These are phyloP conservation scores for Melieria picta DNA, from an alignment of 2,888 invertebrate species.

Conservation along the genomic window DNA sequence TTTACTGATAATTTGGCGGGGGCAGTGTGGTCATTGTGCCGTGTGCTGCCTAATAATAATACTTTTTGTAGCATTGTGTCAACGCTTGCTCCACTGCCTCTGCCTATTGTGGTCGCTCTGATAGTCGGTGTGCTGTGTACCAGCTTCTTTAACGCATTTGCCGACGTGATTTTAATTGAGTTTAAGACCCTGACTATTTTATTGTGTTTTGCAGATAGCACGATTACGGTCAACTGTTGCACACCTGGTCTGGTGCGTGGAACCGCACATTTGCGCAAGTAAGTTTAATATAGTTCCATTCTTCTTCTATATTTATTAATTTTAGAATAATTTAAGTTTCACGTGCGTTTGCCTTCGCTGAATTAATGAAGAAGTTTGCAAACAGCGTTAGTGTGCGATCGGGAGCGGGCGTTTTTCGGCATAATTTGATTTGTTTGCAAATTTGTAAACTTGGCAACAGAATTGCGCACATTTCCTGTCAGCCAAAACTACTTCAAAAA, in stretches of 20 bases:
- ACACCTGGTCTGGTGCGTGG: constrained; percentile 77
- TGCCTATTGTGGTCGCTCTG: background rate
- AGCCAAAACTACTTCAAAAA: too few species aligned
- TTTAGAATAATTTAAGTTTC: too few species aligned
- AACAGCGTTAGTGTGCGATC: too few species aligned
- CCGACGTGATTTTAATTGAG: constrained; percentile 30
- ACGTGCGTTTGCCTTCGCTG: too few species aligned
- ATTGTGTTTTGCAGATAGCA: constrained; percentile 67
- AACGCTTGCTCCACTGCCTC: constrained; percentile 5
- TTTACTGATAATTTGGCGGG: too few species aligned
- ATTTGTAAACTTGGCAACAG: too few species aligned
- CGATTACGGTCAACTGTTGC: constrained; percentile 75
- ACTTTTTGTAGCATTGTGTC: constrained; percentile 10
- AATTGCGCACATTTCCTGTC: too few species aligned
- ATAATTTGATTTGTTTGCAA: too few species aligned
- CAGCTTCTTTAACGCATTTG: constrained; percentile 17
- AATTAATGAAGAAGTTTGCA: too few species aligned
- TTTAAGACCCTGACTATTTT: constrained; percentile 9
- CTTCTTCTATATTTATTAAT: background rate
- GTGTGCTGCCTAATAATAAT: background rate
- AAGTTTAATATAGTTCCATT: constrained; percentile 50
- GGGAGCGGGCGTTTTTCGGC: too few species aligned
- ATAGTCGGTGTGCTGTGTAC: background rate
- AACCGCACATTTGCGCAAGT: constrained; percentile 72
- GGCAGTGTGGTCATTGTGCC: background rate